Evolutionary conservation across 2,113 vertebrate species (phyloP), one percentile per base, ranked within the genome.

Genomic region (Gasterosteus aculeatus): DNA sequence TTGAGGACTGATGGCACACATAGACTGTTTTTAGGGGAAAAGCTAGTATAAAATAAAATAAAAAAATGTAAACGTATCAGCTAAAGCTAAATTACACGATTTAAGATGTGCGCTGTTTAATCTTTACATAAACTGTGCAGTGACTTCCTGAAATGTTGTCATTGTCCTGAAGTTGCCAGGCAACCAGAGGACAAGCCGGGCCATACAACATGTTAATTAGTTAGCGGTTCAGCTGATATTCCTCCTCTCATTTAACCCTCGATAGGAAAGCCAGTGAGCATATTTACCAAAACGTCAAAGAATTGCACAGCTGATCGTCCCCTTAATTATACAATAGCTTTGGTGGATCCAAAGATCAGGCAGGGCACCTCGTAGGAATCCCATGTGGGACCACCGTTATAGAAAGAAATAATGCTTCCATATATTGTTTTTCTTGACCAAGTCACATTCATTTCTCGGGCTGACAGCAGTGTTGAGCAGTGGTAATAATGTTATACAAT

Each of bases 401-500:
- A 9, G 42, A 58, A 53, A 10, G 5, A 61, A 59, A 44, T 5
- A 60, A 72, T 57, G 7, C 7, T 75, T 49, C 69, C 42, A 63
- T 39, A 49, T 68, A 19, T 9, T 53, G 69, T 77, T 76, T 44
- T 65, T 77, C n/a, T 49, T 6, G 11, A 49, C 46, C 31, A 46
- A 18, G 10, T 49, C 42, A 44, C 42, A 78, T 49, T 46, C 9
- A 60, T 78, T 41, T 71, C 64, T 68, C 71, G 22, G 39, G 47
- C 54, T 75, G 80, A 80, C 80, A 72, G 70, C 66, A 16, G 22
- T 41, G 49, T 77, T 80, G 72, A 74, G 61, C 26, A 38, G 60
- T 58, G 38, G 31, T 73, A 71, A 67, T 83, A 60, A 63, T 71
- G 33, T 82, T 69, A 78, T 56, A 76, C 65, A 67, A 78, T 71